Base-by-base conservation (phyloP, 2,113 vertebrate genomes). In the Odobenus rosmarus region DNA sequence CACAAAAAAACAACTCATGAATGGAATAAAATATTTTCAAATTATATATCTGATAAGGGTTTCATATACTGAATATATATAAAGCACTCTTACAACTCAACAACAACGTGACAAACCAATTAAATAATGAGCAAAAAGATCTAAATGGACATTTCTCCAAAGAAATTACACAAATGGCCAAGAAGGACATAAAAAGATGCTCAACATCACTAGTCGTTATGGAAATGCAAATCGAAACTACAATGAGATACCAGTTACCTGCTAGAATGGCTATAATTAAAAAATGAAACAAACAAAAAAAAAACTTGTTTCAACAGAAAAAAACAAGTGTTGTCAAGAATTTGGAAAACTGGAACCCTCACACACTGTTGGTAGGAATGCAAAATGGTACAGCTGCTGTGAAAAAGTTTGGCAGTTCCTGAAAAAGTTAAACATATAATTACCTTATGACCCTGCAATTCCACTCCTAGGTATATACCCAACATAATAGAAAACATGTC, bases 161-260 rank as follows among this genome's bases (percentile, higher is more conserved):
- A 72, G 33, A 76, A 85, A 72, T 39, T 67, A 67, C 33, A 89
- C 53, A 89, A 53, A 64, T 21, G 16, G 39, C 12, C 15, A 88
- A 57, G 9, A 59, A 88, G 62, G 6, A 16, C 39, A 74, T 46
- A 49, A 64, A 90, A 95, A 42, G 55, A 76, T 49, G 59, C 28
- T 77, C 80, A 84, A 21, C 46, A 62, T 62, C 7, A 57, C 26
- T 36, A 71, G 16, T 64, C 39, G 51, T 49, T 64, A 64, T 2
- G 49, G 49, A 95, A 79, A 85, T 91, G 26, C 59, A 92, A 79
- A 46, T 82, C 24, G 55, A 92, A 88, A 92, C 10, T 36, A 88
- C 46, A 53, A 15, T 42, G 21, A 18, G 67, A 88, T 39, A 53
- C 36, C 51, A 71, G n/a, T 46, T 83, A 28, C 26, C 1, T 15